These are phyloP conservation scores for Chionodraco myersi DNA, from an alignment of 2,113 vertebrate species.

Conservation along the genomic window DNA sequence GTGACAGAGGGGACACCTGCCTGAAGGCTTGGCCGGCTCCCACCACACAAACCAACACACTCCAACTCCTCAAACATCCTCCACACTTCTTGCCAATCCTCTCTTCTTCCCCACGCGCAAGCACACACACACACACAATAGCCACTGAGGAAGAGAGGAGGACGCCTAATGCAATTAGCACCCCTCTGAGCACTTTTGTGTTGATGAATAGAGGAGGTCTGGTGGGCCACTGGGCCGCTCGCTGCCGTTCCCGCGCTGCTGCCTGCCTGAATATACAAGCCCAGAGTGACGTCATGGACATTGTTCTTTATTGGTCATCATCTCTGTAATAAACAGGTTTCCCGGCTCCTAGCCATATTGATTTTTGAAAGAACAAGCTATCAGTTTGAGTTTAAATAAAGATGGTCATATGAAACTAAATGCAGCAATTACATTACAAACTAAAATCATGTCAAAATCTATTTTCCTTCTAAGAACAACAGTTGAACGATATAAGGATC, in stretches of 20 bases:
- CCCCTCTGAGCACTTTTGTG: constrained; percentile 85
- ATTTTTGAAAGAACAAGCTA: constrained; percentile 4
- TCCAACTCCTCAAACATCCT: constrained; percentile 68
- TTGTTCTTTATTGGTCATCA: constrained; percentile 60
- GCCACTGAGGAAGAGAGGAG: constrained; percentile 73
- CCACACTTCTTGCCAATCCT: constrained; percentile 68
- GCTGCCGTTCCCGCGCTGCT: constrained; percentile 77
- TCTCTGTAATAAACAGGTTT: constrained; percentile 37
- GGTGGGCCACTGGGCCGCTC: constrained; percentile 74
- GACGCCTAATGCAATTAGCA: constrained; percentile 85
- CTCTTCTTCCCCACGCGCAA: constrained; percentile 29
- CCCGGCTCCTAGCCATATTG: neutral
- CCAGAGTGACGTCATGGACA: constrained; percentile 62
- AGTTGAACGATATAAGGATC: no score
- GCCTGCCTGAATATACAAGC: constrained; percentile 73
- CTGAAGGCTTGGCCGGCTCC: constrained; percentile 73
- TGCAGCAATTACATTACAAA: neutral
- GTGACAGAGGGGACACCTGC: constrained; percentile 83
- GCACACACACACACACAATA: constrained; percentile 34
- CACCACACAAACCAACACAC: constrained; percentile 69
- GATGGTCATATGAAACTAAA: neutral
- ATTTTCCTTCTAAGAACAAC: no score
- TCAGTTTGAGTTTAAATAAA: neutral
- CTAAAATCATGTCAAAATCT: no score
- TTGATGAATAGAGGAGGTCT: constrained; percentile 83